Base-by-base conservation (phyloP, 2,797 vertebrate genomes). In the Rhabdophis nuchalis region DNA sequence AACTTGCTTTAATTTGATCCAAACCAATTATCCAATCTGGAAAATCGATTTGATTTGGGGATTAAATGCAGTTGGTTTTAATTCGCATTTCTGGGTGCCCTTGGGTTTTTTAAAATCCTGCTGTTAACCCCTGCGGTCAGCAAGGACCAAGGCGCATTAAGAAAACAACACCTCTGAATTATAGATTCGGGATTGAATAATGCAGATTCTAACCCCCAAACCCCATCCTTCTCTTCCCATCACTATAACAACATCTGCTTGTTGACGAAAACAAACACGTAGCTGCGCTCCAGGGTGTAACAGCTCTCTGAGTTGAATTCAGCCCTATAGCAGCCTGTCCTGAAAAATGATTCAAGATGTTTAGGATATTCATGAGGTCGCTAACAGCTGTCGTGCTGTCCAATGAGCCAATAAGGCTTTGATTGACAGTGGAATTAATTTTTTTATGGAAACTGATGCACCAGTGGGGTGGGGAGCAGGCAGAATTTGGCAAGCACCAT, bases 331-430 rank as follows among this genome's bases (percentile, higher is more conserved):
- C 50, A 82, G 90, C 92, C 92, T 89, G 68, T 4, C 91, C 89
- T 96, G 95, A 95, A 82, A 96, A 20, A 0, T 1, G 54, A 58
- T 72, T 94, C 95, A 95, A 96, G 92, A 91, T 93, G 93, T 95
- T 96, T 90, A 88, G 94, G 91, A 87, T 89, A 6, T 56, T 68
- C 94, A 93, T 20, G 92, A 92, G 93, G 91, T 94, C 56, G n/a
- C 25, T 32, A 60, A 86, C 95, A 95, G 95, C 94, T 96, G 96
- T 92, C 92, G 90, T 90, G 25, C 0, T 10, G 61, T 91, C 90
- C 86, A 93, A 77, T 18, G 32, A 27, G 91, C 90, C 95, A 90
- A 46, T 0, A 0, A 58, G 18, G 91, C 89, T 91, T 88, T 77
- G 92, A 90, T 12, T 93, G 94, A 90, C 92, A 95, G 0, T 88